A percentile compares a stretch with the other conserved stretches of the same genome.
phyloP scores from a whole-genome alignment of 2,888 invertebrate species.

The Meliscaeva auricollis region DNA sequence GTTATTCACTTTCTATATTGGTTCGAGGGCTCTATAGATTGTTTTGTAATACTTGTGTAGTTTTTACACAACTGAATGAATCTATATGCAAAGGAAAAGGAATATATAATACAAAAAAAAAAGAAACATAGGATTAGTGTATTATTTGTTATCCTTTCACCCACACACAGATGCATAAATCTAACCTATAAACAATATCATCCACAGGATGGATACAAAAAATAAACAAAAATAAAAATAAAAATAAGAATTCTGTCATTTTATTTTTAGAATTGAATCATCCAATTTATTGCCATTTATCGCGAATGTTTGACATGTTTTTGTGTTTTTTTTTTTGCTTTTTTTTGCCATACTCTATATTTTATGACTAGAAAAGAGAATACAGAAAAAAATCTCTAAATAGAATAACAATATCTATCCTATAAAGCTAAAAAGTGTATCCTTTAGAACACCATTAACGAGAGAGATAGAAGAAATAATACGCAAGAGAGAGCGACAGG shows the following conservation, averaged over 20 bases:
- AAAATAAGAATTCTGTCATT: conserved; percentile 4
- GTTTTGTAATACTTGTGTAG: conserved; percentile 1
- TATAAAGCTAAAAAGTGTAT: conserved; percentile 34
- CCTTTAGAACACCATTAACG: conserved; percentile 2
- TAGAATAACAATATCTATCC: conserved; percentile 40
- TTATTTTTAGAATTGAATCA: conserved; percentile 51
- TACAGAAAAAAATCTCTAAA: conserved; percentile 6
- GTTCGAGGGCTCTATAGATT: not conserved
- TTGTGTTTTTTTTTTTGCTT: not conserved
- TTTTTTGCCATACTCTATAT: not conserved
- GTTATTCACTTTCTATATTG: conserved; percentile 12
- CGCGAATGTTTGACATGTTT: conserved; percentile 49
- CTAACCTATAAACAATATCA: conserved; percentile 20
- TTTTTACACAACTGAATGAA: conserved; percentile 18
- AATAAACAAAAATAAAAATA: not conserved
- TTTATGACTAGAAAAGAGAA: conserved; percentile 2
- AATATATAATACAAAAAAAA: not conserved
- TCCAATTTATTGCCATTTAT: conserved; percentile 66
- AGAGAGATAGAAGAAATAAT: not conserved
- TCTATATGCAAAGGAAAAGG: not conserved
- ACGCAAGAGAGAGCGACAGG: not conserved
- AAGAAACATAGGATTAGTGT: conserved; percentile 12
- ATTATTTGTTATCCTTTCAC: conserved; percentile 32
- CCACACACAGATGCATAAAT: not conserved
- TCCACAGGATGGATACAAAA: not conserved